phyloP scores from a whole-genome alignment of 2,888 invertebrate genomes.

The Aradus depressus region DNA sequence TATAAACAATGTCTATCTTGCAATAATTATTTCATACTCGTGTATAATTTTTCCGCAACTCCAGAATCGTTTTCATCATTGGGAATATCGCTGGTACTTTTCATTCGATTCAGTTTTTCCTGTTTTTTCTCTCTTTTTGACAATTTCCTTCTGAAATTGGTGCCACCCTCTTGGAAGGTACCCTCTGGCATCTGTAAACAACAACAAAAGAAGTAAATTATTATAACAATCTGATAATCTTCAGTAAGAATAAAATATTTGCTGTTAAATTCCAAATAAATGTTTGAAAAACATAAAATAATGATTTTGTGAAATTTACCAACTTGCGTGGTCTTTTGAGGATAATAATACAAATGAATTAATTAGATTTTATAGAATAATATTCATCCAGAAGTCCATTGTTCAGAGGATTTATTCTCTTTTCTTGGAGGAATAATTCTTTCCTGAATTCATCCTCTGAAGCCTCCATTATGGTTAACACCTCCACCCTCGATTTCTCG shows the following conservation, averaged over 20 bases:
- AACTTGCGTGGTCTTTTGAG: background rate
- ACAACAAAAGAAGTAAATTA: background rate
- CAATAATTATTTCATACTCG: too few relatives aligned
- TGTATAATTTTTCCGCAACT: constrained; percentile 85
- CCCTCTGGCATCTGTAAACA: constrained; percentile 46
- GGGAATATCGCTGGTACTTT: constrained; percentile 50
- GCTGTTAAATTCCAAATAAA: constrained; percentile 1
- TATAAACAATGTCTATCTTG: too few relatives aligned
- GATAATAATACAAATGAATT: background rate
- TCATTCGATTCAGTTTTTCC: constrained; percentile 70
- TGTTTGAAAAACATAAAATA: background rate
- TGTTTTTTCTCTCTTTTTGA: constrained; percentile 98
- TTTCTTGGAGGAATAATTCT: too few relatives aligned
- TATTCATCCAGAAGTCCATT: too few relatives aligned
- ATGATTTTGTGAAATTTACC: background rate
- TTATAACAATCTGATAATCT: background rate
- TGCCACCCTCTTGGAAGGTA: constrained; percentile 61
- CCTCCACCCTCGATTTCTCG: too few relatives aligned
- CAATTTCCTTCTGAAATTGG: constrained; percentile 82
- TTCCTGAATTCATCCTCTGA: too few relatives aligned
- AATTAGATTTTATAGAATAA: too few relatives aligned
- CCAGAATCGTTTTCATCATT: constrained; percentile 57
- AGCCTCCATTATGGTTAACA: too few relatives aligned
- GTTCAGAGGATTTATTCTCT: too few relatives aligned
- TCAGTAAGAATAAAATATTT: constrained; percentile 4